Evolutionary conservation across 1,140 invertebrate genomes (phyloP).

Genomic region (Ceratosolen solmsi): DNA sequence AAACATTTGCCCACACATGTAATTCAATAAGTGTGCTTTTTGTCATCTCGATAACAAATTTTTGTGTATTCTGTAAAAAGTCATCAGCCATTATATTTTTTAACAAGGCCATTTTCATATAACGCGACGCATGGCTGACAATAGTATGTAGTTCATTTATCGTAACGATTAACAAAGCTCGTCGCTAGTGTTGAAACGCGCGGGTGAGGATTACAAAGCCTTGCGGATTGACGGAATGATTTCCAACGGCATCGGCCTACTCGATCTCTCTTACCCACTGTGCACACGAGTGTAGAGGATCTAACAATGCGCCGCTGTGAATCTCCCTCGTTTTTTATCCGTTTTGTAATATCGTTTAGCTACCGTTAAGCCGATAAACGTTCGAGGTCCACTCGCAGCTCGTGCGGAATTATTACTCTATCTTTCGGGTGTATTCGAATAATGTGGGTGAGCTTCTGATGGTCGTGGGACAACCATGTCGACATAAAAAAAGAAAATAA

Average conservation of each 20-base stretch:
- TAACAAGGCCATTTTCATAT: background rate
- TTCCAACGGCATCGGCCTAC: background rate
- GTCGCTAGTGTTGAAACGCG: background rate
- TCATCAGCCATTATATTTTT: background rate
- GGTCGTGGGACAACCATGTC: background rate
- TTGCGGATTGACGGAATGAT: slow-evolving; percentile 9
- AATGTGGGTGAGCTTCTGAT: slow-evolving; percentile 14
- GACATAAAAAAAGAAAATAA: too few species aligned
- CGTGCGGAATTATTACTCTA: slow-evolving; percentile 1
- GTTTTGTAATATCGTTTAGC: slow-evolving; percentile 38
- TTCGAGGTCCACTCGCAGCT: slow-evolving; percentile 1
- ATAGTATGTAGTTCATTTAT: background rate
- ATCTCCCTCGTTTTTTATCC: slow-evolving; percentile 44
- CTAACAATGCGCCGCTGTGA: background rate
- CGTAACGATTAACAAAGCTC: slow-evolving; percentile 35
- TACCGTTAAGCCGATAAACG: slow-evolving; percentile 46
- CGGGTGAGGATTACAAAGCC: slow-evolving; percentile 35
- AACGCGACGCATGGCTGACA: background rate
- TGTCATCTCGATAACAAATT: too few species aligned
- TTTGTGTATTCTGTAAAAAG: too few species aligned
- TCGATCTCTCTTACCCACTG: background rate
- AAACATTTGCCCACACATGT: too few species aligned
- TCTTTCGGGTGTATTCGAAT: background rate
- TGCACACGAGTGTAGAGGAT: background rate
- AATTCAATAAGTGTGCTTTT: background rate